Percentiles rank a stretch among this genome's conserved stretches.
phyloP scores from a whole-genome alignment of 2,113 vertebrate species.

The Elachura formosa region DNA sequence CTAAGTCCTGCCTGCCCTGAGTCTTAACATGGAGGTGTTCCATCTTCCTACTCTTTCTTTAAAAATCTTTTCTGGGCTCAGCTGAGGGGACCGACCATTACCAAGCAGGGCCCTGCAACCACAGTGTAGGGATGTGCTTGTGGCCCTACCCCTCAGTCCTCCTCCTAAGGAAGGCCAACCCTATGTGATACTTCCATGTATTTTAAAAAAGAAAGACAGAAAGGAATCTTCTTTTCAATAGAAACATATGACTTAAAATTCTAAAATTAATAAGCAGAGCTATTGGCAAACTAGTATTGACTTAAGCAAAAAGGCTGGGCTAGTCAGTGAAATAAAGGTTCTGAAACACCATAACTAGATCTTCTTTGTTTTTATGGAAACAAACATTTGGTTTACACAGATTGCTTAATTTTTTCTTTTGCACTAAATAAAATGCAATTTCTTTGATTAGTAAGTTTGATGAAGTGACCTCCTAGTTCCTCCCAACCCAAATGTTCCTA shows the following conservation, averaged over 20 bases:
- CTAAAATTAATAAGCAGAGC: neutral
- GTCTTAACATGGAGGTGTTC: neutral
- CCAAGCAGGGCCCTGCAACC: neutral
- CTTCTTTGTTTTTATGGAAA: neutral
- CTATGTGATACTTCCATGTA: neutral
- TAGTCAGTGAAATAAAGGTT: neutral
- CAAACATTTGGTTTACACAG: neutral
- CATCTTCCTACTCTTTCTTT: neutral
- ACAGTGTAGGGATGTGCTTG: accelerated
- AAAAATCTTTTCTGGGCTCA: neutral
- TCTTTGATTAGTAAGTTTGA: neutral
- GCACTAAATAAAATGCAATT: neutral
- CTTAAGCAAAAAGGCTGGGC: neutral
- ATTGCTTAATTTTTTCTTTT: neutral
- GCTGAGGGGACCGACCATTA: neutral
- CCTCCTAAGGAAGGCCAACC: neutral
- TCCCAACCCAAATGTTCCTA: neutral
- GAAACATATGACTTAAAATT: neutral
- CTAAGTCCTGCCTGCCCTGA: neutral
- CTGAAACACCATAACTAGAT: neutral
- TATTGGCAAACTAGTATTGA: neutral
- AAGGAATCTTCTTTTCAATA: neutral
- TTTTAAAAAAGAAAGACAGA: neutral
- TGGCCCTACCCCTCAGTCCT: neutral
- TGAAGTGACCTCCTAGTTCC: neutral